Base-by-base conservation (phyloP, 37 sponge, comb jelly and placozoan species). In the Agelas oroides region DNA sequence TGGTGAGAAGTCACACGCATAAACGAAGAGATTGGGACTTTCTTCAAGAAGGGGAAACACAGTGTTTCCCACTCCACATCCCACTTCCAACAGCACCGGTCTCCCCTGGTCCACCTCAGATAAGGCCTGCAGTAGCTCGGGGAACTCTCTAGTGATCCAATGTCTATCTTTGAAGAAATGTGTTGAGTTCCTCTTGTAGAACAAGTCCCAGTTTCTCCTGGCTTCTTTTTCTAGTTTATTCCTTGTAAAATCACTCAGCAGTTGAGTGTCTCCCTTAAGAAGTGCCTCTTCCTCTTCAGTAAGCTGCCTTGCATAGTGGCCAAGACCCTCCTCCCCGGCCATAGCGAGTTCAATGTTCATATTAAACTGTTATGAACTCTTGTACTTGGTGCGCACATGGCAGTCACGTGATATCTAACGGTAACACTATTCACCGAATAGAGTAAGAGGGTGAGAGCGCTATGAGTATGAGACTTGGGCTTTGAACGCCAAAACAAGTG, bases 151-250 rank as follows among this genome's bases (percentile, higher is more conserved):
- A 33, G 92, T 93, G 19, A 92, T 84, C 99, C 99, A 98, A 55
- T 94, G 97, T 73, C 99, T 76, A 58, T 98, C 99, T 69, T 98
- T 98, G 74, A 98, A 98, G 90, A 98, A 98, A 61, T 95, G 75
- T 16, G 91, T 92, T 12, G 91, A 34, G 63, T 98, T 98, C 76
- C 99, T 58, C 75, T 98, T 98, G 86, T 98, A 98, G 67, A 98
- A 98, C 30, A 98, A 76, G 70, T 98, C 99, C 99, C 99, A 98
- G 84, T 96, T 94, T 57, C 90, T 93, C 63, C 80, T 90, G 13
- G 97, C 95, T 59, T 98, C 99, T 37, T 25, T 56, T 58, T 98
- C 99, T 8, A 98, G 71, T 59, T 98, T 96, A 20, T 88, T 72
- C 39, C 84, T 77, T 58, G 87, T 89, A 54, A 93, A 98, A 59